Evolutionary conservation across 2,888 invertebrate genomes (phyloP).

Genomic region (Caenorhabditis sulstoni): DNA sequence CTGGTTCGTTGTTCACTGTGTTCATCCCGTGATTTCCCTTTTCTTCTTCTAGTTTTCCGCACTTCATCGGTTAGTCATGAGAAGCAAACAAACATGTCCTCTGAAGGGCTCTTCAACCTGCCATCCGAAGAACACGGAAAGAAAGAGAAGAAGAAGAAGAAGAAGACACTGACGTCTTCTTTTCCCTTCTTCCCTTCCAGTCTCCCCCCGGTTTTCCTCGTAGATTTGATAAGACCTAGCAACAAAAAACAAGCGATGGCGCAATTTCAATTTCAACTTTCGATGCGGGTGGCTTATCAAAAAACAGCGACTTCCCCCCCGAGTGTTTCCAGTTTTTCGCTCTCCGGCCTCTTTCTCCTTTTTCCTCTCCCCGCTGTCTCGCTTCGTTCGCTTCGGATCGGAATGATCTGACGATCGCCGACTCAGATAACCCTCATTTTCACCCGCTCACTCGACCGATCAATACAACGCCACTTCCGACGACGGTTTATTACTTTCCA

Average conservation of each 20-base stretch:
- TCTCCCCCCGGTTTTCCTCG: background rate
- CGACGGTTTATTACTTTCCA: background rate
- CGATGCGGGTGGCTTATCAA: conserved; percentile 8
- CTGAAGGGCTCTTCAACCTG: conserved; percentile 30
- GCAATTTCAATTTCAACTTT: too few relatives aligned
- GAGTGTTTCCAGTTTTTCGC: conserved; percentile 14
- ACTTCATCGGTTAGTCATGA: conserved; percentile 23
- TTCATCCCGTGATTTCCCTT: background rate
- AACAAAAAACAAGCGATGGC: conserved; percentile 8
- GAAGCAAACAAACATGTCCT: conserved; percentile 12
- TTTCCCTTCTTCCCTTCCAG: conserved; percentile 4
- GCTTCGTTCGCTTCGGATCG: conserved; percentile 8
- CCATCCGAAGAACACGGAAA: conserved; percentile 18
- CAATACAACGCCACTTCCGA: conserved; percentile 1
- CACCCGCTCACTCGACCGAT: conserved; percentile 16
- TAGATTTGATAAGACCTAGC: conserved; percentile 15
- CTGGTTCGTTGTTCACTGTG: background rate
- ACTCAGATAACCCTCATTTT: conserved; percentile 22
- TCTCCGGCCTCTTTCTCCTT: conserved; percentile 1
- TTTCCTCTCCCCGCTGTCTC: background rate
- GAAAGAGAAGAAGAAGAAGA: too few relatives aligned
- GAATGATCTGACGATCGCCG: conserved; percentile 12
- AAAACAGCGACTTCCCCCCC: background rate
- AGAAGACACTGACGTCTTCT: too few relatives aligned
- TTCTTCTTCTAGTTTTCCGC: conserved; percentile 1